These are phyloP conservation scores for Allygus modestus DNA, from an alignment of 2,888 invertebrate species.

Conservation along the genomic window DNA sequence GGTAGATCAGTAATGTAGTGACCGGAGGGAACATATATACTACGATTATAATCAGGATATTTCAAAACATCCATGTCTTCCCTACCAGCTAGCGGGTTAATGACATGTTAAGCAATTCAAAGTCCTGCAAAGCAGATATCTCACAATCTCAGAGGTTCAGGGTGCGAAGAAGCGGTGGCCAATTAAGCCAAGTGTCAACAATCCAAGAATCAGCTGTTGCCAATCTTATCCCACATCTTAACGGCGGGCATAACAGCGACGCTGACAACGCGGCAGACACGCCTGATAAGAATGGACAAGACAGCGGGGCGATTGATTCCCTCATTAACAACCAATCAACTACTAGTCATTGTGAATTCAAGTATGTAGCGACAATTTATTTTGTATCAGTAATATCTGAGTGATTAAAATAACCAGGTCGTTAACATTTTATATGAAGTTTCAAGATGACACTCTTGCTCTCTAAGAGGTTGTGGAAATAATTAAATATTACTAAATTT, in stretches of 20 bases:
- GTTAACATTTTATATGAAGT: no score
- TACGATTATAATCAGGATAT: not conserved
- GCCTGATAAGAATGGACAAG: constrained; percentile 5
- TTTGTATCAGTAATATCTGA: no score
- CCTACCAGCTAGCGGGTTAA: not conserved
- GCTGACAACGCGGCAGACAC: constrained; percentile 1
- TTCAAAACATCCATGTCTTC: not conserved
- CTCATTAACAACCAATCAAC: constrained; percentile 32
- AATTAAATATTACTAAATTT: no score
- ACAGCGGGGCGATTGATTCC: not conserved
- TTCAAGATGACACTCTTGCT: no score
- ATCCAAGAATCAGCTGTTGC: constrained; percentile 29
- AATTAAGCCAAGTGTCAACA: constrained; percentile 38
- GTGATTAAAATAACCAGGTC: no score
- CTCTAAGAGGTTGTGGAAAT: no score
- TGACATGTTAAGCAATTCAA: constrained; percentile 31
- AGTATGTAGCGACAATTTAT: no score
- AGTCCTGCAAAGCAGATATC: not conserved
- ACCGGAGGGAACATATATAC: not conserved
- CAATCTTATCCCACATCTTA: constrained; percentile 19
- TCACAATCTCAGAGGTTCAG: not conserved
- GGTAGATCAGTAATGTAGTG: no score
- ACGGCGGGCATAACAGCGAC: not conserved
- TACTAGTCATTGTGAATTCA: not conserved
- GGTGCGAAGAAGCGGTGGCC: constrained; percentile 30